Evolutionary conservation across 2,797 vertebrate species (phyloP), one percentile per base, ranked within the genome.

Genomic region (Pitangus sulphuratus): DNA sequence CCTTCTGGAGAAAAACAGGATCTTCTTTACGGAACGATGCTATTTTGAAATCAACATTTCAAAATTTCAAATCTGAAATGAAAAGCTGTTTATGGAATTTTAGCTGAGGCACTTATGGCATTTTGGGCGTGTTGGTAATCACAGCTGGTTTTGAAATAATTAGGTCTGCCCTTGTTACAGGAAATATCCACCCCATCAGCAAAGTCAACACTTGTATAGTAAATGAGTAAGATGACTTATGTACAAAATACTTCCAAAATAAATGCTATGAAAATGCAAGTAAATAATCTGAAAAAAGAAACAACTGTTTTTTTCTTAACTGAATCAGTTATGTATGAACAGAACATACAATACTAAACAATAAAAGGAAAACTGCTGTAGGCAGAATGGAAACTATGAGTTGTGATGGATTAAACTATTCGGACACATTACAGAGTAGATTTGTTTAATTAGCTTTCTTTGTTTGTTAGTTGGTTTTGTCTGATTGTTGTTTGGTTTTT

Each of bases 361-460:
- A 65, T 15, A 21, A 48, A 89, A 92, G 40, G 72, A 24, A 79
- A 95, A 77, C 10, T 3, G n/a, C 65, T 78, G 30, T 40, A 71
- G 72, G 72, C 51, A 58, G 83, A 89, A 92, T 25, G 80, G 80
- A 92, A 92, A 94, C 68, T 92, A 71, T 19, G 56, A 83, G 50
- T 40, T 76, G 68, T 45, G 45, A 50, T 64, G 92, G 86, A 89
- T 50, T 76, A 81, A 96, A 92, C 56, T 51, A 37, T 53, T 95
- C 84, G 0, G 48, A 88, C 74, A 96, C 51, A 62, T 44, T 40
- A 75, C n/a, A 89, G 70, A 74, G 35, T 16, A 85, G 51, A 83
- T 89, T 28, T 95, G 70, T 95, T 97, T 95, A 94, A 66, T 87
- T 87, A 87, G 28, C 28, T 62, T 35, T 39, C 39, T 77, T 77